Evolutionary conservation across 2,888 invertebrate species (phyloP), one percentile per base, ranked within the genome.

Genomic region (Troilus luridus): DNA sequence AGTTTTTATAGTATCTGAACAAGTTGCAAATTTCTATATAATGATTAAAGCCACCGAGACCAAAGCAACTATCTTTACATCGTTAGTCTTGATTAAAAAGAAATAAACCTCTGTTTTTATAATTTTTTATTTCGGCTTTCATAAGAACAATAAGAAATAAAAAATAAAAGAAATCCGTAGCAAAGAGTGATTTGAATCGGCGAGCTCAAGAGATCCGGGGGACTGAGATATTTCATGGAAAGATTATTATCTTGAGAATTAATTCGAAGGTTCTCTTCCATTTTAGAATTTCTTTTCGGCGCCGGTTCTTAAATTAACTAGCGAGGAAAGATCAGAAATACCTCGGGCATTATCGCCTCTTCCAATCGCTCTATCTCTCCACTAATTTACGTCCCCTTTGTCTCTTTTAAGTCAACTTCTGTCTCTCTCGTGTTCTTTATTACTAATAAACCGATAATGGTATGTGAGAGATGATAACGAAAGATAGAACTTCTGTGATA

Each of bases 301-400:
- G 85, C 85, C 85, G 85, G 85, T 58, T 56, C 85, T 54, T 85
- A 85, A 85, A 85, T 85, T 85, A 85, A 85, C 85, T 85, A 85
- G 21, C 54, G 14, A 21, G 56, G 56, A 3, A 14, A n/a, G 11
- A 58, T 56, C 8, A 85, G 85, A 85, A 54, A 85, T 56, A 85
- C 85, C 85, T 56, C 12, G 10, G 56, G 10, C 56, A 85, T 85
- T 85, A 85, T 85, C 85, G 56, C 85, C 85, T 85, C 56, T 56
- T 56, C 56, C 54, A 54, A 85, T 85, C 85, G n/a, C 12, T 58
- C 54, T 85, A 85, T 85, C 85, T n/a, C 56, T 6, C 21, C n/a
- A n/a, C 8, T 85, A 85, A 85, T 85, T 85, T 85, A 85, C 56
- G 56, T 85, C 11, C 56, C 85, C 85, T 85, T 85, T 85, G 85